A percentile compares a stretch with the other conserved stretches of the same genome.
These are phyloP conservation scores for Eucera pruinosa DNA, from an alignment of 2,888 invertebrate genomes.

Conservation along the genomic window DNA sequence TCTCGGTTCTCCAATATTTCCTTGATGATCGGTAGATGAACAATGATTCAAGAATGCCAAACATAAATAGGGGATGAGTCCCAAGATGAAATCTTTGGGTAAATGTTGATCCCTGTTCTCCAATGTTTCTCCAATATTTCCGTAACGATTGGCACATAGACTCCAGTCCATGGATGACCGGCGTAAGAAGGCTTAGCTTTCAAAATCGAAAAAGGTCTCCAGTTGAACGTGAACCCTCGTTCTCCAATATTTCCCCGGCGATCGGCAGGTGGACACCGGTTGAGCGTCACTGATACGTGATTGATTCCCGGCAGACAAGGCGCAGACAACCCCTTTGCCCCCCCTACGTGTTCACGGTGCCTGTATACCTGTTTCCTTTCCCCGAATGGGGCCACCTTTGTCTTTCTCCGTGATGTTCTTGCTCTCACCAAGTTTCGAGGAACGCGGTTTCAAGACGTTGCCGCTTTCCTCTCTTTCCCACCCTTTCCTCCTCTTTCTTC, in stretches of 20 bases:
- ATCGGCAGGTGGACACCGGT: conserved; percentile 54
- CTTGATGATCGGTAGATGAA: no score
- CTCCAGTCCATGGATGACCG: no score
- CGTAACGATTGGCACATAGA: no score
- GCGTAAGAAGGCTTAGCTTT: no score
- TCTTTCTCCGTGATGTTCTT: conserved; percentile 67
- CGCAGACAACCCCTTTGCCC: conserved; percentile 81
- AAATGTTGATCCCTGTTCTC: no score
- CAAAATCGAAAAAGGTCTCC: no score
- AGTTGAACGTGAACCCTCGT: no score
- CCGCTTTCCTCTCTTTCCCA: conserved; percentile 46
- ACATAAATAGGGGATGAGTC: no score
- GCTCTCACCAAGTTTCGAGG: conserved; percentile 60
- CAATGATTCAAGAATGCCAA: no score
- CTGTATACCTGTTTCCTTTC: conserved; percentile 41
- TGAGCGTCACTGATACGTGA: conserved; percentile 79
- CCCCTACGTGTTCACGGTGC: conserved; percentile 55
- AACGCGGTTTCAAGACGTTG: conserved; percentile 74
- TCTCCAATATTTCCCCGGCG: background rate
- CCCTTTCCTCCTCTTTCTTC: conserved; percentile 16
- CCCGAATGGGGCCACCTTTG: conserved; percentile 47
- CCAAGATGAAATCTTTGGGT: no score
- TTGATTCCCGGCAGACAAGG: conserved; percentile 82
- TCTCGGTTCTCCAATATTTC: no score
- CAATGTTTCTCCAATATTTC: no score